phyloP scores from a whole-genome alignment of 2,113 vertebrate genomes.

The Petrocephalus microphthalmus region DNA sequence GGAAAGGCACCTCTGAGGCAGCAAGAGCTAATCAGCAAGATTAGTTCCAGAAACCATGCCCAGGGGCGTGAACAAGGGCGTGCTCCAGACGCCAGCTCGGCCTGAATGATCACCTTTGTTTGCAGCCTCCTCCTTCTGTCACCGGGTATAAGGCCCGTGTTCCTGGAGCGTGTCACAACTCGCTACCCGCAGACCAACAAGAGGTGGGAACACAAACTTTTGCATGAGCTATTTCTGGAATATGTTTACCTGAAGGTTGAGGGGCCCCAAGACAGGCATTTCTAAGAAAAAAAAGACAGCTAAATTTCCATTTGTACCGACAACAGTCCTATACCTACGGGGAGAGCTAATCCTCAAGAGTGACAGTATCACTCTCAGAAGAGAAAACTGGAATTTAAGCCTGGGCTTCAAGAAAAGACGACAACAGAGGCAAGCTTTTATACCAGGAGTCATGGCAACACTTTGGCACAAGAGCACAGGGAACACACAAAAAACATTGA shows the following conservation, averaged over 20 bases:
- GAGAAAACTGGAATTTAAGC: neutral
- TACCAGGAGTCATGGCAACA: constrained; percentile 23
- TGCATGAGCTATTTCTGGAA: neutral
- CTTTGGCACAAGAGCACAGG: neutral
- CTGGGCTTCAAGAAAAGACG: neutral
- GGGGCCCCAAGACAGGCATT: neutral
- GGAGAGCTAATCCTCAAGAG: neutral
- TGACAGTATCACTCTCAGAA: neutral
- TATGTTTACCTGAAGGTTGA: constrained; percentile 1
- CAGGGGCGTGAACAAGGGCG: neutral
- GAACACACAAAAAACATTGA: neutral
- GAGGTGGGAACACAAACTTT: neutral
- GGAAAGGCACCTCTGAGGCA: neutral
- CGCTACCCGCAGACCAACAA: neutral
- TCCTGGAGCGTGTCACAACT: neutral
- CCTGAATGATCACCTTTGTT: neutral
- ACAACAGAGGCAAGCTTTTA: neutral
- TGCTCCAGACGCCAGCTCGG: neutral
- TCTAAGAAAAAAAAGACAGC: neutral
- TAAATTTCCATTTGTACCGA: neutral
- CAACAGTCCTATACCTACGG: neutral
- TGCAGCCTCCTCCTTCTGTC: neutral
- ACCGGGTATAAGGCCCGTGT: neutral
- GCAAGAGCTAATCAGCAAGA: constrained; percentile 2
- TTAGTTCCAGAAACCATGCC: neutral